Percentiles rank a stretch among this genome's conserved stretches.
Conservation (phyloP, 2,888 invertebrate species). For the Pristionchus arcanus region DNA sequence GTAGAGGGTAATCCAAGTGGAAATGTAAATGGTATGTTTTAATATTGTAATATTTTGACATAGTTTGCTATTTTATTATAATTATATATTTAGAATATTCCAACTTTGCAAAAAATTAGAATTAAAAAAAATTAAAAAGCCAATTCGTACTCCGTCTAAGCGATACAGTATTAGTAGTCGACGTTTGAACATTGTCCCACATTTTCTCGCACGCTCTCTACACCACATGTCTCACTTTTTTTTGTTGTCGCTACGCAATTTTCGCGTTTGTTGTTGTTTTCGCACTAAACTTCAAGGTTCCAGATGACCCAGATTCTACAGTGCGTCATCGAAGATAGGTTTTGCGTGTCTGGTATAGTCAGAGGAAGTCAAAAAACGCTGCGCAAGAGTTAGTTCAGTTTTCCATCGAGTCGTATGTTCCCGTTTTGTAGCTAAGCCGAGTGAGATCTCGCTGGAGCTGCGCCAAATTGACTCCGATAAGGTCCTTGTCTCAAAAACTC, state of each 20-base stretch:
- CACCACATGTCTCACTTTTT: background rate
- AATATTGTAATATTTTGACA: background rate
- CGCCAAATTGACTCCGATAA: constrained; percentile 13
- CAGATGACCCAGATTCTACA: constrained; percentile 27
- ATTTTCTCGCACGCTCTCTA: background rate
- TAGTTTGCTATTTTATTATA: background rate
- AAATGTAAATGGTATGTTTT: background rate
- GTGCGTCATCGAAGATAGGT: constrained; percentile 38
- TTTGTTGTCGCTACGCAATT: background rate
- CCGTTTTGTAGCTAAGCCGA: background rate
- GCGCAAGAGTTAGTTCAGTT: background rate
- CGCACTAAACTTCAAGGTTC: background rate
- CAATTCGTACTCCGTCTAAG: background rate
- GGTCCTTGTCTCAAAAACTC: background rate
- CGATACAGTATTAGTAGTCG: background rate
- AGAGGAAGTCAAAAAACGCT: background rate
- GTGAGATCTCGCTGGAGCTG: constrained; percentile 24
- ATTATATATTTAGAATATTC: background rate
- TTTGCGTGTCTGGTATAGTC: constrained; percentile 12
- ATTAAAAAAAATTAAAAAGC: background rate
- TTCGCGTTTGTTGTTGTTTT: background rate
- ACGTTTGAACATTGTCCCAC: background rate
- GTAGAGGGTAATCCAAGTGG: constrained; percentile 18
- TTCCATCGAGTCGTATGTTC: background rate
- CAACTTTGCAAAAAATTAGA: background rate